phyloP scores from a whole-genome alignment of 2,797 vertebrate species.

The Tangara arthus region DNA sequence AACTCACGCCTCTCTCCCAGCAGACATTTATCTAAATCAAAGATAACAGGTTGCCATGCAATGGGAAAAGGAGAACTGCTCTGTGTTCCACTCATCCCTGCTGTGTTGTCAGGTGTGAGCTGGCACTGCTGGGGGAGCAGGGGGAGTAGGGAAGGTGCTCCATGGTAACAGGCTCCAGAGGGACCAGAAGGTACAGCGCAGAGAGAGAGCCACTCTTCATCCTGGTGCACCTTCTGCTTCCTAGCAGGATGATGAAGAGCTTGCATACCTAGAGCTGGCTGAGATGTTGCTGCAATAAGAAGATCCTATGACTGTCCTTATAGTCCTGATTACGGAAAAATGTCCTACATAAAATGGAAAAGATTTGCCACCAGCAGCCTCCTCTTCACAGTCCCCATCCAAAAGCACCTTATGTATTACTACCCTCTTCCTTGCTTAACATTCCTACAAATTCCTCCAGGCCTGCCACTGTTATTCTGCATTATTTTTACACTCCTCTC shows the following conservation, averaged over 20 bases:
- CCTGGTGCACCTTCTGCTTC: not conserved
- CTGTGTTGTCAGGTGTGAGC: not conserved
- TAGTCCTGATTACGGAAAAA: not conserved
- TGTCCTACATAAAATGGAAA: not conserved
- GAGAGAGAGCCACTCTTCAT: not conserved
- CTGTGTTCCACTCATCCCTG: not conserved
- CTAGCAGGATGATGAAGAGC: not conserved
- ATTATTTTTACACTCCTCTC: constrained; percentile 10
- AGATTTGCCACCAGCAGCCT: not conserved
- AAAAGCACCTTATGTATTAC: not conserved
- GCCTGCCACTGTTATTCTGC: not conserved
- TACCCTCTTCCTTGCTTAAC: not conserved
- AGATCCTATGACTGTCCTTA: not conserved
- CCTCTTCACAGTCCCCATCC: not conserved
- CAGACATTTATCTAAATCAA: constrained; percentile 21
- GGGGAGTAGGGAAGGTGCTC: not conserved
- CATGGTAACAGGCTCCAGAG: not conserved
- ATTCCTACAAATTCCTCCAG: constrained; percentile 13
- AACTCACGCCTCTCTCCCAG: not conserved
- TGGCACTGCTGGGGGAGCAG: not conserved
- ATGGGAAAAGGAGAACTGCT: not conserved
- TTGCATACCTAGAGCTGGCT: not conserved
- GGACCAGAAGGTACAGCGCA: fast-evolving
- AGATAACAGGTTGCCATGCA: not conserved
- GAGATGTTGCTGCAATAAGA: not conserved